Evolutionary conservation across 2,797 vertebrate genomes (phyloP).

Genomic region (Eupleurogrammus muticus): DNA sequence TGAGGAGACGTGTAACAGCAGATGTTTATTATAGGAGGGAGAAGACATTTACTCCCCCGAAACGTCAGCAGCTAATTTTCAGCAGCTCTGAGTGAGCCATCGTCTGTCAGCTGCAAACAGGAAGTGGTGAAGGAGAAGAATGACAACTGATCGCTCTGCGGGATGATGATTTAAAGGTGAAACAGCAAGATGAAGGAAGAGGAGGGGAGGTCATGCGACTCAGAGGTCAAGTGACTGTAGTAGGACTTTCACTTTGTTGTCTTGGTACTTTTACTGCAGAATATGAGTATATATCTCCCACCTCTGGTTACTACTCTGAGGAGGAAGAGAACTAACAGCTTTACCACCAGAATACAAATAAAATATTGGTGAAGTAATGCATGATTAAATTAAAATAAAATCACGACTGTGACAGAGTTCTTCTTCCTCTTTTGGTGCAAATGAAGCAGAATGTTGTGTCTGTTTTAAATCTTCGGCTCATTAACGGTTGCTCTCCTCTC

Average conservation of each 20-base stretch:
- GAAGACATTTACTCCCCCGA: slow-evolving; percentile 7
- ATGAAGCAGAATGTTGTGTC: not conserved
- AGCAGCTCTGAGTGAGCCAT: not conserved
- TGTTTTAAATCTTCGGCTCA: not conserved
- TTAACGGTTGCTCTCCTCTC: not conserved
- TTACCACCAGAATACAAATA: not conserved
- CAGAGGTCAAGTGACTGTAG: no score
- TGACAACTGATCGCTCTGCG: no score
- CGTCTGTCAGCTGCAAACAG: slow-evolving; percentile 22
- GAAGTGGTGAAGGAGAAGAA: slow-evolving; percentile 17
- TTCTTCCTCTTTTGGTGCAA: no score
- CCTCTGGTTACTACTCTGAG: no score
- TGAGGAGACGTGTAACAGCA: slow-evolving; percentile 1
- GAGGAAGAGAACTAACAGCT: no score
- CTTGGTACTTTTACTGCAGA: no score
- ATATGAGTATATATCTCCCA: no score
- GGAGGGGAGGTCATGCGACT: no score
- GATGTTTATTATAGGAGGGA: slow-evolving; percentile 4
- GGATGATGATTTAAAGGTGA: no score
- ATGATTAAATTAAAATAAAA: not conserved
- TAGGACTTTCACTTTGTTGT: no score
- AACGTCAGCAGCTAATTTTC: slow-evolving; percentile 2
- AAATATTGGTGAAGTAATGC: no score
- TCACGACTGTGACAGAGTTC: not conserved
- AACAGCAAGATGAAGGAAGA: no score